These are phyloP conservation scores for Esox masquinongy DNA, from an alignment of 2,797 vertebrate genomes.

Conservation along the genomic window DNA sequence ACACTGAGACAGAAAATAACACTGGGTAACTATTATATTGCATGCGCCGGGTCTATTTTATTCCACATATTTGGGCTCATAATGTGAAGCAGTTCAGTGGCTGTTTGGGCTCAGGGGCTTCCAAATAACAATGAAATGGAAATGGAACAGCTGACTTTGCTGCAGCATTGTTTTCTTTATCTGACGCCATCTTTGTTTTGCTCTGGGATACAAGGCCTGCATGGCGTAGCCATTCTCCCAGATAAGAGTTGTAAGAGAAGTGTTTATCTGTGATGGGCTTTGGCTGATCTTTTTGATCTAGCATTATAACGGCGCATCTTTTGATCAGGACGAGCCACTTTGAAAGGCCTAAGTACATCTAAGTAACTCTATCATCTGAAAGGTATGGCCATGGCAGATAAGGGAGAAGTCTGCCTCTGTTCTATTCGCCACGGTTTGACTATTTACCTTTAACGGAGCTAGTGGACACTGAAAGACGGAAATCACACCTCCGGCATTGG, in stretches of 20 bases:
- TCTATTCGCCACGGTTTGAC: conserved; percentile 17
- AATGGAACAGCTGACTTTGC: background rate
- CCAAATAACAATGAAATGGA: background rate
- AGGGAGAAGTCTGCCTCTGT: conserved; percentile 11
- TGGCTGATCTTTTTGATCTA: conserved; percentile 13
- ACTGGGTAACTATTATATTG: background rate
- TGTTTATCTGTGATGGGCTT: background rate
- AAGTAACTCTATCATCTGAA: conserved; percentile 16
- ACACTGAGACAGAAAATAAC: background rate
- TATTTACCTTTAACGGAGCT: conserved; percentile 27
- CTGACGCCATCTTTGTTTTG: background rate
- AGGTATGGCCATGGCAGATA: conserved; percentile 38
- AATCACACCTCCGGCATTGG: conserved; percentile 36
- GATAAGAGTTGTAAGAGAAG: conserved; percentile 16
- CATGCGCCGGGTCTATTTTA: background rate
- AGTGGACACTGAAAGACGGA: conserved; percentile 16
- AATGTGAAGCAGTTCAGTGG: conserved; percentile 1
- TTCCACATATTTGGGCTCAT: background rate
- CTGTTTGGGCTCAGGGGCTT: background rate
- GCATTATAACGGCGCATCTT: conserved; percentile 15
- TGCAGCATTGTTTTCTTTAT: conserved; percentile 1
- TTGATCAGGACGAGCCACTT: conserved; percentile 28
- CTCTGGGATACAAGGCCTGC: background rate
- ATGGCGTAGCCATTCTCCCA: background rate
- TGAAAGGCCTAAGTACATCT: conserved; percentile 18